A percentile compares a stretch with the other conserved stretches of the same genome.
phyloP scores from a whole-genome alignment of 2,113 vertebrate species.

The Larimichthys crocea region DNA sequence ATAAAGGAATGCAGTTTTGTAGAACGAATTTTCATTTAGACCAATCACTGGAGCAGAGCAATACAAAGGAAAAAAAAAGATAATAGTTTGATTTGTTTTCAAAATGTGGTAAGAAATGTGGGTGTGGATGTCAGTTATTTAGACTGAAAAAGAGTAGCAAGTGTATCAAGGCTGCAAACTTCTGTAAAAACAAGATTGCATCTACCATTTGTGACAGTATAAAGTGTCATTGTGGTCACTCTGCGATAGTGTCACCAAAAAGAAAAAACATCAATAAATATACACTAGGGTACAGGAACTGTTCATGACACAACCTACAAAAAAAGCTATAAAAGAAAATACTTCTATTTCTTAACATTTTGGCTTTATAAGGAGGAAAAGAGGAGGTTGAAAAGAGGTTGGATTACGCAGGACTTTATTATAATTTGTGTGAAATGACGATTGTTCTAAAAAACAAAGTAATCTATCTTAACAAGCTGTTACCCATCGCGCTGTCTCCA shows the following conservation, averaged over 20 bases:
- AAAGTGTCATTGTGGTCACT: not conserved
- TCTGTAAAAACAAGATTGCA: not conserved
- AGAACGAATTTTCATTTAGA: too few relatives aligned
- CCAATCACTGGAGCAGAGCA: not conserved
- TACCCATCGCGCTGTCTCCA: not conserved
- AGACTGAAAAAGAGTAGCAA: not conserved
- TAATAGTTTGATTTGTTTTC: not conserved
- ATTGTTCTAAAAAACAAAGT: not conserved
- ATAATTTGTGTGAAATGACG: not conserved
- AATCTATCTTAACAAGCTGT: conserved; percentile 9
- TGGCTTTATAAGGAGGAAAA: not conserved
- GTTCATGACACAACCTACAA: not conserved
- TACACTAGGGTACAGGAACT: not conserved
- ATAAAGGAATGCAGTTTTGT: not conserved
- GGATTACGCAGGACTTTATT: not conserved
- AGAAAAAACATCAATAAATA: not conserved
- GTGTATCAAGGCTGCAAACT: not conserved
- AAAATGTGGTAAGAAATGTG: not conserved
- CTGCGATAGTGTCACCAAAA: not conserved
- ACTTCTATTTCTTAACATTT: not conserved
- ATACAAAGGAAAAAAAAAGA: too few relatives aligned
- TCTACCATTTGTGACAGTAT: not conserved
- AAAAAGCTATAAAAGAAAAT: not conserved
- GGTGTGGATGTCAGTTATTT: not conserved
- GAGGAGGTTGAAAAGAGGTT: not conserved